Base-by-base conservation (phyloP, 2,888 invertebrate species). In the Hemithea aestivaria region DNA sequence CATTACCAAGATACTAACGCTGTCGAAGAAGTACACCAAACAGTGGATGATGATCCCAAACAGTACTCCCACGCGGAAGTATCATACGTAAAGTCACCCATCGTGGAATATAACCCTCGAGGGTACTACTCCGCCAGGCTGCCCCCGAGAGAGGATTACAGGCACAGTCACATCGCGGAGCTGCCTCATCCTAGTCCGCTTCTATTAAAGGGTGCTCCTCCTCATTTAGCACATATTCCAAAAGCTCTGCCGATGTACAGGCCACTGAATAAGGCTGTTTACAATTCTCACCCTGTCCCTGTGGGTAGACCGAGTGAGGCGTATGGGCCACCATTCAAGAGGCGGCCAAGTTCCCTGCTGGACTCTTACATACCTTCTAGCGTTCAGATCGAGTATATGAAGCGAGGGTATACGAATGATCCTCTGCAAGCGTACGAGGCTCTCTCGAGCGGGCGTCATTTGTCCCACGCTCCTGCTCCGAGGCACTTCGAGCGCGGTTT, bases 281-380 rank as follows among this genome's bases (percentile, higher is more conserved):
- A 87, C 9, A 36, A 35, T 7, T 60, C 58, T 28, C 58, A 51
- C 9, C 61, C 65, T 28, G 41, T 55, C 20, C 54, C 68, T 1
- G 62, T 65, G 30, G 58, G 60, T 5, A 69, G 70, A 39, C 77
- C 72, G 7, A 60, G 48, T 40, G 78, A 72, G 35, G 51, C 58
- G 26, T 78, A 68, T 33, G 59, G 62, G 1, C 48, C 57, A 11
- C 59, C 65, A 2, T 74, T 58, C 30, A 81, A 75, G 43, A 73
- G 75, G 35, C 70, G 78, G 6, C 87, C 89, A 1, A 76, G 82
- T 2, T 90, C 90, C 3, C 66, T 91, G 29, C 56, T 90, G 4
- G 90, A 90, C 27, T 90, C 91, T 0, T 90, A 90, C 35, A 84
- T 90, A 37, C 91, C 90, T 26, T 90, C 90, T 21, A 87, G 87